phyloP scores from a whole-genome alignment of 2,797 vertebrate genomes.

The Liparis tanakae region DNA sequence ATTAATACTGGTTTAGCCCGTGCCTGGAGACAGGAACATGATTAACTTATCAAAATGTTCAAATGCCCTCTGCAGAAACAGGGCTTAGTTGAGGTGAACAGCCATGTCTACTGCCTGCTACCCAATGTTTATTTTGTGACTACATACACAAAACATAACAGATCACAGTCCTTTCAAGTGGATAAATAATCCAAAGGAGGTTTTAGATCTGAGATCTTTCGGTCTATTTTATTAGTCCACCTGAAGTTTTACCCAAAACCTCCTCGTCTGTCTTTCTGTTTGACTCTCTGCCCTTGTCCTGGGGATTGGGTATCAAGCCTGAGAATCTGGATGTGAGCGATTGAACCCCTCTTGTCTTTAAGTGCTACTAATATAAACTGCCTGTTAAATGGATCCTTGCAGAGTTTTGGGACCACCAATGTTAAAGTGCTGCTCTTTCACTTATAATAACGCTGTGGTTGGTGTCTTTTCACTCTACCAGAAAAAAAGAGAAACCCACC shows the following conservation, averaged over 20 bases:
- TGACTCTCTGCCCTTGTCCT: constrained; percentile 26
- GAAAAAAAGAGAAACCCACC: constrained; percentile 65
- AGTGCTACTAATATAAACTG: constrained; percentile 78
- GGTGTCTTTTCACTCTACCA: constrained; percentile 58
- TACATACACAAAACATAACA: not conserved
- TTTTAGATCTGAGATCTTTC: not conserved
- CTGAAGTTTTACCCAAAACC: not conserved
- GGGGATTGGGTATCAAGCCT: constrained; percentile 45
- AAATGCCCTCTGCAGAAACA: constrained; percentile 20
- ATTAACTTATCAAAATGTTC: constrained; percentile 44
- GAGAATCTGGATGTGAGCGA: constrained; percentile 49
- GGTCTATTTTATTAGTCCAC: constrained; percentile 16
- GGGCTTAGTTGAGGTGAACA: constrained; percentile 19
- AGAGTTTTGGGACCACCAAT: constrained; percentile 76
- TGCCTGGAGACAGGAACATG: constrained; percentile 30
- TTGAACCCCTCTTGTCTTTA: constrained; percentile 65
- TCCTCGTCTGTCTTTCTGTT: constrained; percentile 24
- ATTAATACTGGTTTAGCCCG: constrained; percentile 61
- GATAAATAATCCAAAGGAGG: constrained; percentile 9
- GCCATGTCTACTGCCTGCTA: not conserved
- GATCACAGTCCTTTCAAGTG: not conserved
- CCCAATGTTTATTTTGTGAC: not conserved
- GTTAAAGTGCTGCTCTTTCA: constrained; percentile 73
- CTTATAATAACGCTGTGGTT: constrained; percentile 70
- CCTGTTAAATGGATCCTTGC: constrained; percentile 75